Conservation (phyloP, 2,797 vertebrate genomes). For the Aythya fuligula region DNA sequence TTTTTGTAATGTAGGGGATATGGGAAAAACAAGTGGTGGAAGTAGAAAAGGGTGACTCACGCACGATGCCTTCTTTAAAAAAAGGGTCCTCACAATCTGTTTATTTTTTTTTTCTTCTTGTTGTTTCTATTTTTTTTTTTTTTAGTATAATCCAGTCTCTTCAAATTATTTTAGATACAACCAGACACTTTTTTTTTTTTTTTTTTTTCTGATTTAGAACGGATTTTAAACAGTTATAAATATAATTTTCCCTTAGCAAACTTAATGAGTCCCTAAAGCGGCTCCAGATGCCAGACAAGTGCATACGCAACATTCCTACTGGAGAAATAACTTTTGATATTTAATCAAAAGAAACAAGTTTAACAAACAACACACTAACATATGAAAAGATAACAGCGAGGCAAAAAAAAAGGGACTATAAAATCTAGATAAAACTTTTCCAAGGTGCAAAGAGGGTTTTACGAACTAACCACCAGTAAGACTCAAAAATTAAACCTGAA, state of each 20-base stretch:
- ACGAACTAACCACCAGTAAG: neutral
- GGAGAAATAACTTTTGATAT: constrained; percentile 26
- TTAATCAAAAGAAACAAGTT: constrained; percentile 53
- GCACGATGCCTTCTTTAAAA: neutral
- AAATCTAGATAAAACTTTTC: constrained; percentile 20
- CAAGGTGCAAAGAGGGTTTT: neutral
- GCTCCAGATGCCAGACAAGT: constrained; percentile 54
- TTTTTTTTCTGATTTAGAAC: constrained; percentile 50
- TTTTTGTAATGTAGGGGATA: neutral
- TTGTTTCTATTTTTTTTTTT: neutral
- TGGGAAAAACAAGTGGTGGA: neutral
- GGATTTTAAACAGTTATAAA: constrained; percentile 42
- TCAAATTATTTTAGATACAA: constrained; percentile 56
- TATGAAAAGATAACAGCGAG: neutral
- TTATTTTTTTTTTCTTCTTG: neutral
- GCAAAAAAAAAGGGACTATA: neutral
- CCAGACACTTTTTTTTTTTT: neutral
- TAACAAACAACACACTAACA: constrained; percentile 16
- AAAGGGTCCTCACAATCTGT: neutral
- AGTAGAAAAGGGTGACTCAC: neutral
- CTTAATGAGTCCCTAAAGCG: constrained; percentile 32
- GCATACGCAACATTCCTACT: constrained; percentile 16
- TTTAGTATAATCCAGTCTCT: constrained; percentile 35
- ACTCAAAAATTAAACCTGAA: neutral
- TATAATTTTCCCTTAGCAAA: constrained; percentile 31